phyloP scores from a whole-genome alignment of 53 echinoderm and acorn worm genomes.

The Apostichopus leukothele region DNA sequence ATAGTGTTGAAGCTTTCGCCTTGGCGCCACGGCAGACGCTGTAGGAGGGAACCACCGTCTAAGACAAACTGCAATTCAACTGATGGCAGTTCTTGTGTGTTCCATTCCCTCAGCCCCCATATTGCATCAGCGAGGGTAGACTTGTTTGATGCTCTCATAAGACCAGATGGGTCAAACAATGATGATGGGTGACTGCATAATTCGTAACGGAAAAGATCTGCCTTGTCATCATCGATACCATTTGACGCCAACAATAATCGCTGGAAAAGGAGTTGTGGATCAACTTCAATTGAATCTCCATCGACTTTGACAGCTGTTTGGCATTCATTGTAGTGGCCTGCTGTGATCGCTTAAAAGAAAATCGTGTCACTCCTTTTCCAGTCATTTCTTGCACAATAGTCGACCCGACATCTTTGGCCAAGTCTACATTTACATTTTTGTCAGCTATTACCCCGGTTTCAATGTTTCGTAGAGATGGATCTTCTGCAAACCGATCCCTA shows the following conservation, averaged over 20 bases:
- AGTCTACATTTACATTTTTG: constrained; percentile 51
- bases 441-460: constrained; percentile 52
- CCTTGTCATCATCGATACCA: constrained; percentile 37
- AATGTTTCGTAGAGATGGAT: constrained; percentile 41
- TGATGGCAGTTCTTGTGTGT: constrained; percentile 11
- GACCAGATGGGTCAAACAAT: constrained; percentile 11
- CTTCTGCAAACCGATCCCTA: constrained; percentile 45
- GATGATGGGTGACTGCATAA: constrained; percentile 61
- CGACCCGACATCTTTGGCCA: constrained; percentile 20
- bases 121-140: constrained; percentile 45
- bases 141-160: neutral
- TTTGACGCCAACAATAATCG: constrained; percentile 50
- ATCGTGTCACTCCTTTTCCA: constrained; percentile 35
- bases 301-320: constrained; percentile 30
- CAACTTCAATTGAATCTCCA: constrained; percentile 57
- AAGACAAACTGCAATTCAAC: constrained; percentile 45
- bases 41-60: too few species aligned
- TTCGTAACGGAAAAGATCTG: constrained; percentile 64
- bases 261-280: constrained; percentile 75
- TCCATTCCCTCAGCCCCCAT: constrained; percentile 37
- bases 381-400: neutral
- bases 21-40: too few species aligned
- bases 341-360: constrained; percentile 40
- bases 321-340: constrained; percentile 56
- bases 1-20: too few species aligned